Conservation (phyloP, 2,797 vertebrate genomes). For the Loris lydekkerianus region DNA sequence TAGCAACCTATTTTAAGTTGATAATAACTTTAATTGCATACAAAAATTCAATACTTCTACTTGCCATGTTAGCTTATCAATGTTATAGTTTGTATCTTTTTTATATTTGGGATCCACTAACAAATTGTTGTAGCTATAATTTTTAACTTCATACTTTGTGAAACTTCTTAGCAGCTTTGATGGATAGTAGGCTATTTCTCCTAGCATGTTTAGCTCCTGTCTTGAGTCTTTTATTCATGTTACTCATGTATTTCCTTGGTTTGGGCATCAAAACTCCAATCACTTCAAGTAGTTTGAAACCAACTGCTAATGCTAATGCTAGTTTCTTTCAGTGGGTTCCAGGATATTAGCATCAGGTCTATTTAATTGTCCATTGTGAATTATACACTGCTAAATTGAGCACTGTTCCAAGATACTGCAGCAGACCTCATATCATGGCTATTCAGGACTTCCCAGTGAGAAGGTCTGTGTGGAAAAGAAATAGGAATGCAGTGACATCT, state of each 20-base stretch:
- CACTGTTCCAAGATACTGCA: not conserved
- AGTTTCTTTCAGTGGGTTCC: constrained; percentile 43
- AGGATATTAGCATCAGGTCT: not conserved
- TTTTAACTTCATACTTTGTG: constrained; percentile 34
- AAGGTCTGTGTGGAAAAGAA: not conserved
- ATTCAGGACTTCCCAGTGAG: not conserved
- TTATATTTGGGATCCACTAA: not conserved
- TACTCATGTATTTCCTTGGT: constrained; percentile 24
- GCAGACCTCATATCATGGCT: not conserved
- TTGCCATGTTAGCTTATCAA: not conserved
- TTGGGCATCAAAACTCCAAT: constrained; percentile 57
- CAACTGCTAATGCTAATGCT: constrained; percentile 6
- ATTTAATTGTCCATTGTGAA: constrained; percentile 22
- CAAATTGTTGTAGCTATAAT: not conserved
- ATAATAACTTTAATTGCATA: not conserved
- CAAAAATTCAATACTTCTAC: not conserved
- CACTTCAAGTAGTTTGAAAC: constrained; percentile 55
- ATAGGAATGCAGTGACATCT: not conserved
- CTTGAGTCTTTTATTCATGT: constrained; percentile 45
- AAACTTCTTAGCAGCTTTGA: constrained; percentile 42
- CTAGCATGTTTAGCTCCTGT: not conserved
- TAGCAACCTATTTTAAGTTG: not conserved
- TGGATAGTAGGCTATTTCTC: constrained; percentile 21
- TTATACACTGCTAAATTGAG: not conserved
- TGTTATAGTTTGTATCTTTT: not conserved